Evolutionary conservation across 2,888 invertebrate species (phyloP).

Genomic region (Dicycla oo): DNA sequence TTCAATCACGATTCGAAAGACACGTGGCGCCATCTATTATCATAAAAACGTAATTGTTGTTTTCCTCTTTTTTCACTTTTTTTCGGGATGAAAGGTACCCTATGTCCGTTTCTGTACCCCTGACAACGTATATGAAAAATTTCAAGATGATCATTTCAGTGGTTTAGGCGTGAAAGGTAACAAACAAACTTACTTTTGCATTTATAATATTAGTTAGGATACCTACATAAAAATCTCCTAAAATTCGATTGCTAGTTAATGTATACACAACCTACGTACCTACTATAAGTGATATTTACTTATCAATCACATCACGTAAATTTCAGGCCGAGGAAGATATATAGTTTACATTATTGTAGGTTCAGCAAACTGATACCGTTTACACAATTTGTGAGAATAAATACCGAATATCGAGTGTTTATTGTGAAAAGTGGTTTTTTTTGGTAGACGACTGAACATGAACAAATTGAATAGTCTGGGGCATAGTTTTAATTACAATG

Average conservation of each 20-base stretch:
- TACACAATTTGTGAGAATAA: conserved; percentile 20
- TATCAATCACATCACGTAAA: conserved; percentile 3
- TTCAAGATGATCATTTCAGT: too few species aligned
- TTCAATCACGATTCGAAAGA: too few species aligned
- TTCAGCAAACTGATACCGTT: conserved; percentile 27
- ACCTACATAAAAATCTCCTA: too few species aligned
- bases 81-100: too few species aligned
- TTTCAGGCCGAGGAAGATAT: not conserved
- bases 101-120: too few species aligned
- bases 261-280: not conserved
- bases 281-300: conserved; percentile 16
- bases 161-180: too few species aligned
- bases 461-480: not conserved
- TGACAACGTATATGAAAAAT: too few species aligned
- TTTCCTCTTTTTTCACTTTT: too few species aligned
- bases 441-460: not conserved
- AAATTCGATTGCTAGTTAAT: conserved; percentile 2
- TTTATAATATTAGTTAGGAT: too few species aligned
- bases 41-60: too few species aligned
- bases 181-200: too few species aligned
- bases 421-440: conserved; percentile 21
- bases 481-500: conserved; percentile 6
- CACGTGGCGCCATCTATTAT: too few species aligned
- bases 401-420: conserved; percentile 32
- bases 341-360: conserved; percentile 7